Conservation (phyloP, 23 tunicate species). For the Trididemnum clinides region DNA sequence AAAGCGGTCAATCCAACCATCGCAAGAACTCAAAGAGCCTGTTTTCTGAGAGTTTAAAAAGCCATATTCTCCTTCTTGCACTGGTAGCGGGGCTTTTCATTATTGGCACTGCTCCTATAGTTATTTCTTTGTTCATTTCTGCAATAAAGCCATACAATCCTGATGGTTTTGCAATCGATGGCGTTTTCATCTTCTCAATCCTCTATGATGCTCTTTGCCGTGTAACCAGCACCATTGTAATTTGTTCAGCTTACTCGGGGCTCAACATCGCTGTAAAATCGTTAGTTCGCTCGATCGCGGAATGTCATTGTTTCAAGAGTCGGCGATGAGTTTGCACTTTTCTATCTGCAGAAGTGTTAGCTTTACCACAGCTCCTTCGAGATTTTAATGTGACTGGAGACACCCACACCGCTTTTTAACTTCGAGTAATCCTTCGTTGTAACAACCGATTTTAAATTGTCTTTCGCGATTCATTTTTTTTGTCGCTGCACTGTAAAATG, state of each 20-base stretch:
- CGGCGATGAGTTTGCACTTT: too few species aligned
- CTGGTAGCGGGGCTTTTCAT: neutral
- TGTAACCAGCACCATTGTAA: neutral
- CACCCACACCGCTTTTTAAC: too few species aligned
- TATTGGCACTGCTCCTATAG: neutral
- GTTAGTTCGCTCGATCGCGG: neutral
- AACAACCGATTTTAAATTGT: too few species aligned
- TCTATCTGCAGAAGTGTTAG: too few species aligned
- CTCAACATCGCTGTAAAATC: neutral
- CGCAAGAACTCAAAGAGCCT: neutral
- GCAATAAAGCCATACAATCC: neutral
- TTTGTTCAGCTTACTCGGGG: neutral
- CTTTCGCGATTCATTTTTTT: too few species aligned
- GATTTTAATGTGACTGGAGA: too few species aligned
- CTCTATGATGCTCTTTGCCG: neutral
- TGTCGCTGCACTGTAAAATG: too few species aligned
- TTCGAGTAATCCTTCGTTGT: too few species aligned
- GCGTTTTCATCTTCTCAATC: neutral
- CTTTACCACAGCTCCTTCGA: too few species aligned
- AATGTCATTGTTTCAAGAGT: neutral
- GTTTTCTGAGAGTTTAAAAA: neutral
- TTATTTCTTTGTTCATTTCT: neutral
- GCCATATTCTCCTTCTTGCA: neutral
- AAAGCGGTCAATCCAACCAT: neutral
- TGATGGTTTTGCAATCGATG: neutral